A percentile compares a stretch with the other conserved stretches of the same genome.
phyloP scores from a whole-genome alignment of 2,797 vertebrate species.

The Dallia pectoralis region DNA sequence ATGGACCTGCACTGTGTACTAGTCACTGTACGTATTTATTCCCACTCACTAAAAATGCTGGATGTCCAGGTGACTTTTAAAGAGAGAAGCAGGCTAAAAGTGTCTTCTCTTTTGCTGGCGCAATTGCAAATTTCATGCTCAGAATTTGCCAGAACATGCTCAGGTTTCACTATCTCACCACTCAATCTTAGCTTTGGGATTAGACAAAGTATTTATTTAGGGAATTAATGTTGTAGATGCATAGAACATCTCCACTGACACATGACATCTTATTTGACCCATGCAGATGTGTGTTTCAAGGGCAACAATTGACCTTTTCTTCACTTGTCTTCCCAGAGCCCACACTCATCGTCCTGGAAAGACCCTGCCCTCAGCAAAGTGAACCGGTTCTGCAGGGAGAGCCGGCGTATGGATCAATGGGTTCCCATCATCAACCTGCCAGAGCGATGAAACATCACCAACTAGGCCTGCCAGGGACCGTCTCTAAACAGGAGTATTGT shows the following conservation, averaged over 20 bases:
- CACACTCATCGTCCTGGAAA: constrained; percentile 86
- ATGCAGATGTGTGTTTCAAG: no score
- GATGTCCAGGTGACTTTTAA: not conserved
- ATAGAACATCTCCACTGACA: not conserved
- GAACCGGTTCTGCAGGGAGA: constrained; percentile 91
- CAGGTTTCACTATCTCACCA: constrained; percentile 36
- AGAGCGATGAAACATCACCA: constrained; percentile 82
- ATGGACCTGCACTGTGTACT: constrained; percentile 92
- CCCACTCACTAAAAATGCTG: not conserved
- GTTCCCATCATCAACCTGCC: constrained; percentile 96
- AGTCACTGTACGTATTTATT: constrained; percentile 80
- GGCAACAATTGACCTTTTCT: not conserved
- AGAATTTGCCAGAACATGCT: constrained; percentile 56
- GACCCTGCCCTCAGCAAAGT: constrained; percentile 92
- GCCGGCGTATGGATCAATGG: constrained; percentile 95
- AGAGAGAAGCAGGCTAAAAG: not conserved
- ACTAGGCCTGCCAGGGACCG: constrained; percentile 46
- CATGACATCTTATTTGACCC: no score
- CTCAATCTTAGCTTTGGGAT: constrained; percentile 45
- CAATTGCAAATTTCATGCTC: constrained; percentile 10
- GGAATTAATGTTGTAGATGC: not conserved
- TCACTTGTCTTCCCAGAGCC: constrained; percentile 76
- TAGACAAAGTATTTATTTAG: constrained; percentile 38
- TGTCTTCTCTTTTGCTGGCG: not conserved
- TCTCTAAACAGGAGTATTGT: constrained; percentile 63